phyloP scores from a whole-genome alignment of 2,113 vertebrate species.

The Eptatretus burgeri region DNA sequence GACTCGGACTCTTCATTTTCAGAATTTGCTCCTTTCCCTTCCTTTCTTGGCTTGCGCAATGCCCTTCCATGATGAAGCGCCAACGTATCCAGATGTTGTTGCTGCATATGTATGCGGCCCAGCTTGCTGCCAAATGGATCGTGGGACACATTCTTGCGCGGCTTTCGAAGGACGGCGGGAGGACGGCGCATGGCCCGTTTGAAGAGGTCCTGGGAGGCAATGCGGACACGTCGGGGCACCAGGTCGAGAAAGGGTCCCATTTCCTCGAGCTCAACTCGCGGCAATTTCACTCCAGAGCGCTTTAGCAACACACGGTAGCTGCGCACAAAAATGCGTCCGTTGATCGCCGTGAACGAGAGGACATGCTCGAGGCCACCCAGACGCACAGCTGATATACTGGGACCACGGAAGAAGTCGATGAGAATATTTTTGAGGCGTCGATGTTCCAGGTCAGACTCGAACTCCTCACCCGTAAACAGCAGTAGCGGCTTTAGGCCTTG shows the following conservation, averaged over 20 bases:
- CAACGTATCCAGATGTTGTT: conserved; percentile 58
- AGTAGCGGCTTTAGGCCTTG: conserved; percentile 79
- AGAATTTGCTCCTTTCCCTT: conserved; percentile 16
- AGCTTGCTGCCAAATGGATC: conserved; percentile 56
- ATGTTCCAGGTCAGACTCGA: conserved; percentile 38
- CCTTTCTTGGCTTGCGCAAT: conserved; percentile 60
- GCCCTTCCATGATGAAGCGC: conserved; percentile 46
- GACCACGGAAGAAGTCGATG: conserved; percentile 76
- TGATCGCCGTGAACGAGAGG: conserved; percentile 58
- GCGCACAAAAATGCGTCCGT: conserved; percentile 56
- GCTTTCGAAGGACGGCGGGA: conserved; percentile 46
- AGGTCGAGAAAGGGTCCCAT: conserved; percentile 69
- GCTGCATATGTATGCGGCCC: conserved; percentile 80
- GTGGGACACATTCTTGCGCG: conserved; percentile 82
- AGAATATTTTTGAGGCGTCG: conserved; percentile 48
- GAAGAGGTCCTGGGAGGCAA: conserved; percentile 72
- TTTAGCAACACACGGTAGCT: conserved; percentile 76
- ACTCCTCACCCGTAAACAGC: conserved; percentile 62
- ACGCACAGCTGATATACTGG: conserved; percentile 34
- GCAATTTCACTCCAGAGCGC: conserved; percentile 71
- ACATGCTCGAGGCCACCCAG: conserved; percentile 62
- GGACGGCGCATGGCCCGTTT: conserved; percentile 44
- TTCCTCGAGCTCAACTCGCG: conserved; percentile 67
- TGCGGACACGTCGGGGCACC: conserved; percentile 42
- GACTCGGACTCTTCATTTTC: conserved; percentile 9